phyloP scores from a whole-genome alignment of 2,797 vertebrate species.

The Aldrovandia affinis region DNA sequence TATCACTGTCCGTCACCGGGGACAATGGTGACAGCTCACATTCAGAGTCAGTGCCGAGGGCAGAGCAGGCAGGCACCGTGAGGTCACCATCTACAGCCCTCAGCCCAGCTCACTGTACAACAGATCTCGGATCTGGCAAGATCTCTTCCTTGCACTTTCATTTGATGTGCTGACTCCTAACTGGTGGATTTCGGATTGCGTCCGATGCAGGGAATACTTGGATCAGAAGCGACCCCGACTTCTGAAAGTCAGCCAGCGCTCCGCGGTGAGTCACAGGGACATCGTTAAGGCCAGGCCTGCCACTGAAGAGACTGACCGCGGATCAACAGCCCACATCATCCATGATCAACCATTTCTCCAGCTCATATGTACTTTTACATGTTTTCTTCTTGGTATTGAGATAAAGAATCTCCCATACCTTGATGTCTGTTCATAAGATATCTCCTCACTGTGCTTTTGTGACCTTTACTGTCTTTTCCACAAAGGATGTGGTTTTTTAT shows the following conservation, averaged over 20 bases:
- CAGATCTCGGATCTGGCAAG: background rate
- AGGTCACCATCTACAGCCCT: slow-evolving; percentile 16
- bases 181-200: background rate
- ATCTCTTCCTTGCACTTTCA: background rate
- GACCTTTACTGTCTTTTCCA: background rate
- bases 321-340: background rate
- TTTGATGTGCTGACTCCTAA: background rate
- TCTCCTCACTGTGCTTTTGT: background rate
- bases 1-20: background rate
- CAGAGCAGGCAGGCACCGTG: slow-evolving; percentile 17
- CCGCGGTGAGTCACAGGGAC: background rate
- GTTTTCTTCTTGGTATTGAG: background rate
- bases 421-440: background rate
- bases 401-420: background rate
- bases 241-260: background rate
- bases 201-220: background rate
- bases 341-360: no score
- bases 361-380: background rate
- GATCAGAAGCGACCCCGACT: background rate
- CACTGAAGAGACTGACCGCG: background rate
- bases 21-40: slow-evolving; percentile 23
- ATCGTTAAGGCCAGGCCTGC: background rate
- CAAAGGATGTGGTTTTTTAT: background rate
- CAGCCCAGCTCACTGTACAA: background rate
- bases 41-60: background rate